Percentiles rank a stretch among this genome's conserved stretches.
These are phyloP conservation scores for Coregonus ussuriensis DNA, from an alignment of 2,797 vertebrate species.

Conservation along the genomic window DNA sequence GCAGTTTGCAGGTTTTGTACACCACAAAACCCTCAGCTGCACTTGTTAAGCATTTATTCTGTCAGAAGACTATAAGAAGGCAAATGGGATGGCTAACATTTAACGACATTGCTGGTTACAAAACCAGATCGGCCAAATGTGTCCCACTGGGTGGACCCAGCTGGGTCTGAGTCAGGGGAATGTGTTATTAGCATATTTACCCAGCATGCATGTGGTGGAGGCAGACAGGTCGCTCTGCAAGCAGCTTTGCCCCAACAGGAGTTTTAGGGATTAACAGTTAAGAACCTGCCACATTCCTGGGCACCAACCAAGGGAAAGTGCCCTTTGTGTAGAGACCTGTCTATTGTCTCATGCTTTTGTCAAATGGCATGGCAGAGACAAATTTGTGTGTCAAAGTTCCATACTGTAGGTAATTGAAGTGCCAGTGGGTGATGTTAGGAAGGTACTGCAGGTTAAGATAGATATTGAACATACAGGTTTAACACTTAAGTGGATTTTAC, in stretches of 20 bases:
- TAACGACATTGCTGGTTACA: not conserved
- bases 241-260: constrained; percentile 53
- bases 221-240: constrained; percentile 43
- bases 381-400: not conserved
- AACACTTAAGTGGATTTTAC: not conserved
- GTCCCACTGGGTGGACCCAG: constrained; percentile 5
- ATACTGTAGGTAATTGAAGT: not conserved
- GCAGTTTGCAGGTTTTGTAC: too few relatives aligned
- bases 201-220: constrained; percentile 9
- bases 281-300: constrained; percentile 60
- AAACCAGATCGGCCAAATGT: not conserved
- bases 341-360: not conserved
- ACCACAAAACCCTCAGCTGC: too few relatives aligned
- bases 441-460: not conserved
- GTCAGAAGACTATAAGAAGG: not conserved
- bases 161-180: constrained; percentile 13
- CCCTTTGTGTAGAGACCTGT: constrained; percentile 9
- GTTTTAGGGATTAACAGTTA: constrained; percentile 68
- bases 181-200: constrained; percentile 23
- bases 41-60: not conserved
- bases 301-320: constrained; percentile 26
- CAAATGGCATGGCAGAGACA: not conserved
- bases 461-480: not conserved
- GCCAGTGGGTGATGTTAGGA: constrained; percentile 3
- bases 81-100: not conserved